Evolutionary conservation across 2,888 invertebrate species (phyloP).

Genomic region (Agrochola litura): DNA sequence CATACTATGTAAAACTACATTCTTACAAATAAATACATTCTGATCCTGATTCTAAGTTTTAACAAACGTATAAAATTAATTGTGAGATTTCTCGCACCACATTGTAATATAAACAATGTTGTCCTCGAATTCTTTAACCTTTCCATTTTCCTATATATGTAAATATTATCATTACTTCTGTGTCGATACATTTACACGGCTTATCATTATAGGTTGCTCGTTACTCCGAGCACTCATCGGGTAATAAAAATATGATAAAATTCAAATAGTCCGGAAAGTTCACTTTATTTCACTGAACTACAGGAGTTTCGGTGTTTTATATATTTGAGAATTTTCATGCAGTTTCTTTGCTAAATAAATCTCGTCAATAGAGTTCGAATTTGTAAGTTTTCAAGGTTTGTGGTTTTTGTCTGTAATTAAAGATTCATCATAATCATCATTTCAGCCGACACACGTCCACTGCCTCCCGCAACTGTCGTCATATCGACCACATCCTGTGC

Average conservation of each 20-base stretch:
- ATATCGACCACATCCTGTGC: neutral
- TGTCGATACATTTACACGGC: neutral
- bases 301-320: neutral
- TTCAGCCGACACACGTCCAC: neutral
- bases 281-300: neutral
- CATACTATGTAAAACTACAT: too few relatives aligned
- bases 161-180: neutral
- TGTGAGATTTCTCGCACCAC: neutral
- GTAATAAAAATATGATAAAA: conserved; percentile 9
- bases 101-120: neutral
- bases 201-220: conserved; percentile 1
- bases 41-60: neutral
- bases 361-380: neutral
- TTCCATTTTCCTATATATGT: neutral
- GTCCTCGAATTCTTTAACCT: neutral
- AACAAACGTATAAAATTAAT: neutral
- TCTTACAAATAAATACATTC: too few relatives aligned
- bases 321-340: neutral
- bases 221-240: neutral
- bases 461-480: neutral
- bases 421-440: neutral
- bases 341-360: neutral
- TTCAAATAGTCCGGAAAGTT: neutral
- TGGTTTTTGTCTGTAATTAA: neutral
- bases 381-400: neutral